Conservation (phyloP, 2,888 invertebrate species). For the Hyppa rectilinea region DNA sequence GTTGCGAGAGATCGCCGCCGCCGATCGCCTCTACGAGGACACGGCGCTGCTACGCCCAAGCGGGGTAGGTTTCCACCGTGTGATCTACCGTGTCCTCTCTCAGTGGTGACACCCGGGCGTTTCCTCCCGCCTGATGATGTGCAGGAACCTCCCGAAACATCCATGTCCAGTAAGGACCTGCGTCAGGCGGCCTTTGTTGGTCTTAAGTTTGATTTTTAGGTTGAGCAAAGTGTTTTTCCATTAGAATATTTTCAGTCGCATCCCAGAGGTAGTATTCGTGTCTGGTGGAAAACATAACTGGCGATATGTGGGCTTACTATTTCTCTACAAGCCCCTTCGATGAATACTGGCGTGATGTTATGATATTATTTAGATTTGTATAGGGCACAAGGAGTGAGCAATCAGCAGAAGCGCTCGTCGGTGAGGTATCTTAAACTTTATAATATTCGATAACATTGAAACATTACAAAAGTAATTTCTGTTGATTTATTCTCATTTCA, state of each 20-base stretch:
- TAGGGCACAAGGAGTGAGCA: slow-evolving; percentile 1
- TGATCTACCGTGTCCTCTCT: too few species aligned
- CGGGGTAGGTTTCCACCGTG: too few species aligned
- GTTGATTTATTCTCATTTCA: slow-evolving; percentile 38
- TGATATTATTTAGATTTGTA: slow-evolving; percentile 15
- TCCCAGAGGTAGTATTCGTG: background rate
- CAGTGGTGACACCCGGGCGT: too few species aligned
- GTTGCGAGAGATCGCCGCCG: too few species aligned
- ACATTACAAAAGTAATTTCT: slow-evolving; percentile 34
- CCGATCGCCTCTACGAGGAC: too few species aligned
- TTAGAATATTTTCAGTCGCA: background rate
- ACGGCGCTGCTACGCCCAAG: too few species aligned
- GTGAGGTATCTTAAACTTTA: background rate
- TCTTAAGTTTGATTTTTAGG: background rate
- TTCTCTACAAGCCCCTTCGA: background rate
- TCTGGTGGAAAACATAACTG: background rate
- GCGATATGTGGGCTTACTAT: background rate
- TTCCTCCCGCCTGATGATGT: too few species aligned
- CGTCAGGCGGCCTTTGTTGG: too few species aligned
- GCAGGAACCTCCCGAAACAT: too few species aligned
- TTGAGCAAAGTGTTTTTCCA: background rate
- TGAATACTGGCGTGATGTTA: background rate
- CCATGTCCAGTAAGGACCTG: too few species aligned
- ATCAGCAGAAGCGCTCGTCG: background rate
- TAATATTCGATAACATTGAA: slow-evolving; percentile 24